Evolutionary conservation across 2,888 invertebrate genomes (phyloP).

Genomic region (Strigamia maritima): DNA sequence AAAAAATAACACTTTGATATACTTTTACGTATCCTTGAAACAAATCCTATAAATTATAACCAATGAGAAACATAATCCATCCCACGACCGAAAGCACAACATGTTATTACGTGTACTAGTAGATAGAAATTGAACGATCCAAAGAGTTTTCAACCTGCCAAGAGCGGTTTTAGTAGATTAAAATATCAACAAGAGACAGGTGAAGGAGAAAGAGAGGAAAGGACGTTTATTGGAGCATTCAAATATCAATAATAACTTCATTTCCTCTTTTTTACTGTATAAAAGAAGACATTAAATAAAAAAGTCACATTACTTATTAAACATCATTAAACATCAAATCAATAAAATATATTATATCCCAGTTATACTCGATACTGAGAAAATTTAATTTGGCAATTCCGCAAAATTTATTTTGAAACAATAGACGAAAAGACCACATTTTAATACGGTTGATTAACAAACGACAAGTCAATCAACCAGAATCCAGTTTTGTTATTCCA

Average conservation of each 20-base stretch:
- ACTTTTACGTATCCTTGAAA: not conserved
- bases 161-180: not conserved
- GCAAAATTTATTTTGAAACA: no score
- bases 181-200: not conserved
- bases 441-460: not conserved
- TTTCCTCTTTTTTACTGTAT: not conserved
- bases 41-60: not conserved
- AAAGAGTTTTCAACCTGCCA: not conserved
- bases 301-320: not conserved
- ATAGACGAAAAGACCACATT: not conserved
- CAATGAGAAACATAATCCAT: not conserved
- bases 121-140: not conserved
- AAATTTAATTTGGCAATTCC: not conserved
- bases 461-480: not conserved
- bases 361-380: not conserved
- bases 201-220: not conserved
- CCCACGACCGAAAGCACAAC: no score
- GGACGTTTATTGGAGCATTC: not conserved
- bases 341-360: not conserved
- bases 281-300: not conserved
- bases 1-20: slow-evolving; percentile 26
- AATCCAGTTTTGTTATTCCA: slow-evolving; percentile 11
- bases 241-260: slow-evolving; percentile 2
- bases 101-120: no score
- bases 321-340: not conserved